A percentile compares a stretch with the other conserved stretches of the same genome.
phyloP scores from a whole-genome alignment of 2,888 invertebrate genomes.

The Metallyticus violacea region DNA sequence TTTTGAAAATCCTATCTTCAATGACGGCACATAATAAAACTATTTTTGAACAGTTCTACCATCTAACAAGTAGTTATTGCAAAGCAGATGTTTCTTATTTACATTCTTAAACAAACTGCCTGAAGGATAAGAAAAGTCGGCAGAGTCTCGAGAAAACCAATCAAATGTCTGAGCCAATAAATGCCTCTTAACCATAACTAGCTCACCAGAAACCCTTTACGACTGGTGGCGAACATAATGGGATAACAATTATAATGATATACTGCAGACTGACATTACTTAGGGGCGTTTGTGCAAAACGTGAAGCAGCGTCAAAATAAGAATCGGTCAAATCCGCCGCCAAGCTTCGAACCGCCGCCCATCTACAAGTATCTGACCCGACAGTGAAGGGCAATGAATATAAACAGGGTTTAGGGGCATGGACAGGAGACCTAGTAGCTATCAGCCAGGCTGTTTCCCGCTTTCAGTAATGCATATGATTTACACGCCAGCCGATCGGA shows the following conservation, averaged over 20 bases:
- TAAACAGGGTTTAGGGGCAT: neutral
- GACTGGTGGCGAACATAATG: too few species aligned
- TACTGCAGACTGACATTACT: neutral
- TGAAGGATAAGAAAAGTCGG: neutral
- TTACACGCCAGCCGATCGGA: too few species aligned
- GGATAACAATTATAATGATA: too few species aligned
- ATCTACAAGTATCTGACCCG: neutral
- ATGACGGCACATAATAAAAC: too few species aligned
- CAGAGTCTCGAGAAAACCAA: neutral
- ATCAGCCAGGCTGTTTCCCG: too few species aligned
- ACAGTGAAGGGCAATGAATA: neutral
- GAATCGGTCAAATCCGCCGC: neutral
- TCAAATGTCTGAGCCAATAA: neutral
- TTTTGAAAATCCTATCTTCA: too few species aligned
- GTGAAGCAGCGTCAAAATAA: neutral
- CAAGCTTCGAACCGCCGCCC: neutral
- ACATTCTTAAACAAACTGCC: neutral
- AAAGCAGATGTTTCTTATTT: neutral
- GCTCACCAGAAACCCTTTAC: neutral
- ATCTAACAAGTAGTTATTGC: neutral
- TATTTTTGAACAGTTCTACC: neutral
- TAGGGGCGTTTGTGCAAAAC: neutral
- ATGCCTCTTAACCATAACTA: neutral
- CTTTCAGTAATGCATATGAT: too few species aligned
- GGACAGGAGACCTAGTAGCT: too few species aligned